Evolutionary conservation across 2,113 vertebrate species (phyloP), one percentile per base, ranked within the genome.

Genomic region (Holacanthus passer): DNA sequence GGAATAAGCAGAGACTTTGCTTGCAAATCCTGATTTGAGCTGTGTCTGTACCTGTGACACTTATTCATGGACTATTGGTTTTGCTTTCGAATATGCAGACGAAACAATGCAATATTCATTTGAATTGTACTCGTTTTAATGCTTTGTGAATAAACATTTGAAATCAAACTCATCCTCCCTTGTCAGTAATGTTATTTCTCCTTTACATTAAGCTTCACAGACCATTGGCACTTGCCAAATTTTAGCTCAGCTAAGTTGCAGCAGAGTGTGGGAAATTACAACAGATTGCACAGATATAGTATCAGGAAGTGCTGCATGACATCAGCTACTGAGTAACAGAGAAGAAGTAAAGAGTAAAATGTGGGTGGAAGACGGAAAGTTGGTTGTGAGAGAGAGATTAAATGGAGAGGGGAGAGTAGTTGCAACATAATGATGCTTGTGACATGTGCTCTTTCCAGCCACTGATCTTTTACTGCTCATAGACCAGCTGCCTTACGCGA

Each of bases 401-500:
- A 64, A 45, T 14, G 16, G 43, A 81, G 67, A 66, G 35, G 43
- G 41, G 12, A 27, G 50, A 60, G 24, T 5, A 69, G 75, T 79
- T 86, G 53, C 68, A 64, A 80, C 52, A 85, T 63, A 64, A 71
- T 74, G 69, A 58, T 67, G 8, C 70, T 50, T 66, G 80, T 85
- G 73, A 89, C 81, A 77, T 63, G 56, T 58, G 55, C 17, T 87
- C 89, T 88, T 81, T 93, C 88, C 74, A 71, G 86, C 86, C 88
- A 76, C 77, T 93, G 93, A 93, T 93, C 91, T 94, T 92, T 92
- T 72, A 92, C 89, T 53, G 63, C 84, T 91, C 77, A 64, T 87
- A 83, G 71, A 93, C 93, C 95, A 97, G 94, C 95, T 97, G 95
- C 95, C 93, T 95, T 89, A 92, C 47, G 10, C 62, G 94, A 93